Evolutionary conservation across 2,113 vertebrate genomes (phyloP), one percentile per base, ranked within the genome.

Genomic region (Phylloscopus trochilus): DNA sequence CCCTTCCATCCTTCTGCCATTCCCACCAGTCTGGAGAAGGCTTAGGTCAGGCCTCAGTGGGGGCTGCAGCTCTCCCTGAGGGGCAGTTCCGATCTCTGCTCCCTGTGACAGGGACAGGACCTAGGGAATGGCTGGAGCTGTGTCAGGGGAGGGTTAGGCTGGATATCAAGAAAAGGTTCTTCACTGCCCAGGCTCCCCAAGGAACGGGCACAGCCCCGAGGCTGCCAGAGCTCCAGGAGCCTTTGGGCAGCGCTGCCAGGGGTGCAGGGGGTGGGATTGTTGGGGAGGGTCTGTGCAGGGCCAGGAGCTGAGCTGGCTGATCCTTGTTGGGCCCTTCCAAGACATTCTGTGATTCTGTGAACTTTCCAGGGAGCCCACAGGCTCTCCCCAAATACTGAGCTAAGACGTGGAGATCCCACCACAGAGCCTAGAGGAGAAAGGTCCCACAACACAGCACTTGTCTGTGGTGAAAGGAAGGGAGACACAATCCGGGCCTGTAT

Each of bases 241-340:
- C 0, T 23, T 19, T 31, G 70, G 63, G 23, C 31, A 63, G 0
- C 0, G 0, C 23, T 59, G 0, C 10, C 33, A 68, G 35, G 26
- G 22, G 27, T 37, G 63, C 44, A 0, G 26, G 19, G 20, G 70
- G 8, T 31, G n/a, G 63, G 49, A 24, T 7, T 56, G 70, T 2
- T 37, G 78, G 20, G 11, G n/a, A n/a, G 11, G 10, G 30, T 7
- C 7, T 35, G 39, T 31, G 55, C 41, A 76, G 55, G 47, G 47
- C 1, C 17, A 22, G 20, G 52, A 3, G 21, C 0, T 26, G 70
- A 11, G 14, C 26, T 28, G 13, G 31, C 39, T 90, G 64, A 3
- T 33, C 31, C 70, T 6, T 11, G 47, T 10, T 4, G 8, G 14
- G 2, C 8, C 35, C 35, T 63, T 33, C 55, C 72, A 31, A 13